Conservation (phyloP, 2,888 invertebrate species). For the Lasioglossum figueresi region DNA sequence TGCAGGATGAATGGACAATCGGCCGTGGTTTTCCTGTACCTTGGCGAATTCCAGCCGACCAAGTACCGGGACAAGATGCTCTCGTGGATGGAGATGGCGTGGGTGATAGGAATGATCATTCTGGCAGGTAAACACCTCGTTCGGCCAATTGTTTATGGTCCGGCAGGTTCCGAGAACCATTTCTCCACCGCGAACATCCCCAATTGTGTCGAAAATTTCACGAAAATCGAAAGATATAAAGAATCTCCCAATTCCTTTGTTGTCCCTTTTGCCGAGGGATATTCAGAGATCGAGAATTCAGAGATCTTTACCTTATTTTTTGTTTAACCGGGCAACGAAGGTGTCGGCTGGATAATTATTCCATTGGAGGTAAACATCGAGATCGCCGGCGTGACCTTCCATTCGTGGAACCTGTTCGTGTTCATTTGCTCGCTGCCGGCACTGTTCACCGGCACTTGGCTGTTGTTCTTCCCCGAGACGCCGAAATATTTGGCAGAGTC, state of each 20-base stretch:
- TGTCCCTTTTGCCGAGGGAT: neutral
- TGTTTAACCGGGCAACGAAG: constrained; percentile 82
- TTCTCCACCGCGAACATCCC: neutral
- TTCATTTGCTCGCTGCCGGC: constrained; percentile 90
- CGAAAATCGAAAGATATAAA: neutral
- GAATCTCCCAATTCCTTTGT: neutral
- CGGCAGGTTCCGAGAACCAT: neutral
- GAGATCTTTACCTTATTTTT: neutral
- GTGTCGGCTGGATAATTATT: constrained; percentile 91
- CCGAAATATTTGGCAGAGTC: constrained; percentile 92
- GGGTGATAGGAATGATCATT: constrained; percentile 90
- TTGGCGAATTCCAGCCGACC: constrained; percentile 92
- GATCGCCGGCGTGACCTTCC: constrained; percentile 87
- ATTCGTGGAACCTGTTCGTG: constrained; percentile 93
- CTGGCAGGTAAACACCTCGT: constrained; percentile 86
- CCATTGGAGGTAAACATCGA: constrained; percentile 87
- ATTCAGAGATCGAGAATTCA: neutral
- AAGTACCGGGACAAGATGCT: constrained; percentile 91
- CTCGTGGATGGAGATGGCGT: constrained; percentile 93
- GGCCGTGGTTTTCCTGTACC: constrained; percentile 91
- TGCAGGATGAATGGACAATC: constrained; percentile 90
- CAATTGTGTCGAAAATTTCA: neutral
- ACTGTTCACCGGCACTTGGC: constrained; percentile 87
- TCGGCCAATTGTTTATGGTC: neutral
- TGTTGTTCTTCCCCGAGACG: constrained; percentile 90